Conservation (phyloP, 2,797 vertebrate genomes). For the Orestias chungarensis region DNA sequence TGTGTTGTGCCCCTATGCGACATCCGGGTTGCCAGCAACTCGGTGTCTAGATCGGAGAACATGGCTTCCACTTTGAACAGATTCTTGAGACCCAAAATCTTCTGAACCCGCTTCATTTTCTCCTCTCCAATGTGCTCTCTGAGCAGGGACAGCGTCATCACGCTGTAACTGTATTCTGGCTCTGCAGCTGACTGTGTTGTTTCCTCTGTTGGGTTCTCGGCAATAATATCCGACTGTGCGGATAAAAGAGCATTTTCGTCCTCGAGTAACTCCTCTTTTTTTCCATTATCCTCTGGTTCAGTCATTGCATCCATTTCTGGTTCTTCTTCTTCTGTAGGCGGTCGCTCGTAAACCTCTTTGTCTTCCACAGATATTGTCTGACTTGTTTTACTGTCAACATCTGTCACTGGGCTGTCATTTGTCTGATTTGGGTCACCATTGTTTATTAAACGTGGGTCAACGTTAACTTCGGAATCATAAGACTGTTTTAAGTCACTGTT, state of each 20-base stretch:
- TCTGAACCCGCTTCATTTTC: slow-evolving; percentile 76
- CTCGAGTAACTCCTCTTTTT: slow-evolving; percentile 83
- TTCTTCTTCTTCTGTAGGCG: slow-evolving; percentile 34
- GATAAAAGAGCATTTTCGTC: slow-evolving; percentile 89
- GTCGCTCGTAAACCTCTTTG: slow-evolving; percentile 24
- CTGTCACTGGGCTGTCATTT: slow-evolving; percentile 4
- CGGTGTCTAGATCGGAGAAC: slow-evolving; percentile 84
- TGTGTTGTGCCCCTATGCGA: slow-evolving; percentile 59
- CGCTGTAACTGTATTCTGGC: slow-evolving; percentile 75
- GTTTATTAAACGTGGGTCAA: slow-evolving; percentile 7
- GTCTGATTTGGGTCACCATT: slow-evolving; percentile 5
- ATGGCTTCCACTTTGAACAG: slow-evolving; percentile 84
- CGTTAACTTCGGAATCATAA: slow-evolving; percentile 11
- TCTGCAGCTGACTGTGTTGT: slow-evolving; percentile 25
- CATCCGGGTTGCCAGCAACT: slow-evolving; percentile 78
- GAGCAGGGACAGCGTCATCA: slow-evolving; percentile 80
- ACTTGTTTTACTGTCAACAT: slow-evolving; percentile 36
- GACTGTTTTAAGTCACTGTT: slow-evolving; percentile 18
- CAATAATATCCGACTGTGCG: slow-evolving; percentile 30
- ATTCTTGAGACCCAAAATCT: slow-evolving; percentile 81
- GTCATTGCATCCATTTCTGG: slow-evolving; percentile 31
- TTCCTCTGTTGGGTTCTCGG: slow-evolving; percentile 17
- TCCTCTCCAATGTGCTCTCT: slow-evolving; percentile 83
- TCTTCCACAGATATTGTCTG: slow-evolving; percentile 23
- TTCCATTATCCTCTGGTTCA: slow-evolving; percentile 33